These are phyloP conservation scores for Melipona quadrifasciata DNA, from an alignment of 1,140 invertebrate species.

Conservation along the genomic window DNA sequence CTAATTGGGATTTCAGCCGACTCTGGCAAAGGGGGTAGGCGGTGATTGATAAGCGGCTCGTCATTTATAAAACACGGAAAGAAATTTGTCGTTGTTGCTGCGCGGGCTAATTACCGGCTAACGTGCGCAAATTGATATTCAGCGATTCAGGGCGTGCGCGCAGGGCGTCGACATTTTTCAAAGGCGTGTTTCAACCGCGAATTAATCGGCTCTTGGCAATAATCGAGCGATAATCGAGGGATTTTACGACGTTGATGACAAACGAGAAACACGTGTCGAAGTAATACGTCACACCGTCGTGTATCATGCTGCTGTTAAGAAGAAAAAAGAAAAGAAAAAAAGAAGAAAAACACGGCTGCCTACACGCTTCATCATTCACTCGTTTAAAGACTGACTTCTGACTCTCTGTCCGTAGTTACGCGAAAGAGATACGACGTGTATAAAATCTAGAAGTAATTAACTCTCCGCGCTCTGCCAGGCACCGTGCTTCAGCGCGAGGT, in stretches of 20 bases:
- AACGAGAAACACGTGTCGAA: slow-evolving; percentile 27
- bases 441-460: slow-evolving; percentile 36
- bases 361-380: slow-evolving; percentile 30
- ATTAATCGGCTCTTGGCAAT: slow-evolving; percentile 5
- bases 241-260: slow-evolving; percentile 32
- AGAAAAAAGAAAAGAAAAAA: neutral
- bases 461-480: neutral
- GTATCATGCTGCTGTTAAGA: slow-evolving; percentile 28
- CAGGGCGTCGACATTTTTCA: slow-evolving; percentile 25
- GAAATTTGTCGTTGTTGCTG: slow-evolving; percentile 7
- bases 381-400: slow-evolving; percentile 18
- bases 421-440: neutral
- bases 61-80: neutral
- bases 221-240: slow-evolving; percentile 30
- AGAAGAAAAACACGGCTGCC: neutral
- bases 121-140: slow-evolving; percentile 30
- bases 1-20: neutral
- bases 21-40: neutral
- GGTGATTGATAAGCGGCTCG: neutral
- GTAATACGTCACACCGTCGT: neutral
- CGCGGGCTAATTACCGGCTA: neutral
- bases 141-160: slow-evolving; percentile 1
- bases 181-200: neutral
- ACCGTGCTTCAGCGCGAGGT: neutral
- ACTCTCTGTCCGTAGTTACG: slow-evolving; percentile 24